Evolutionary conservation across 2,797 vertebrate species (phyloP).

Genomic region (Dipus sagitta): DNA sequence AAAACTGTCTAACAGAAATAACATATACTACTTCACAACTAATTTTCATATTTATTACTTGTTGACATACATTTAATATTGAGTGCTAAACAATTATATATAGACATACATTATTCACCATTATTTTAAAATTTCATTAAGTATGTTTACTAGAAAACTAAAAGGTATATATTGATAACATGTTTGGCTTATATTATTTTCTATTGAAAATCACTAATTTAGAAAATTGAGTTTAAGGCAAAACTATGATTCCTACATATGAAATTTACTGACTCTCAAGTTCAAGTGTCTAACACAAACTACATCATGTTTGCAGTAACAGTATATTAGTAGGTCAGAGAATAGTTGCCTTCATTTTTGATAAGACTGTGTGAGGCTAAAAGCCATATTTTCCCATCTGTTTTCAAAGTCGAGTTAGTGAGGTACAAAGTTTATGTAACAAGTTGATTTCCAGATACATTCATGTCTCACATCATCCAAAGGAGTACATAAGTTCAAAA

Average conservation of each 20-base stretch:
- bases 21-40: background rate
- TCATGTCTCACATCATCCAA: background rate
- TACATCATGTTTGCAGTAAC: background rate
- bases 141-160: background rate
- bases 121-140: background rate
- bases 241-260: background rate
- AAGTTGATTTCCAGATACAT: background rate
- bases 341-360: background rate
- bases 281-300: background rate
- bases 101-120: too few relatives aligned
- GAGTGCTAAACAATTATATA: too few relatives aligned
- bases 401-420: constrained; percentile 10
- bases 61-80: background rate
- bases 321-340: background rate
- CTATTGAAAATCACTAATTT: background rate
- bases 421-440: background rate
- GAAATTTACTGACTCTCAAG: background rate
- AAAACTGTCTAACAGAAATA: background rate
- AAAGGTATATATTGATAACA: background rate
- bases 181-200: background rate
- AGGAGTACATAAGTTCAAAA: background rate
- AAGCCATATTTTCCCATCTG: background rate
- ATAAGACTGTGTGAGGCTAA: background rate
- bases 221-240: background rate
- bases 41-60: background rate